Percentiles rank a stretch among this genome's conserved stretches.
Conservation (phyloP, 1,140 invertebrate species). For the Hormaphis cornu region DNA sequence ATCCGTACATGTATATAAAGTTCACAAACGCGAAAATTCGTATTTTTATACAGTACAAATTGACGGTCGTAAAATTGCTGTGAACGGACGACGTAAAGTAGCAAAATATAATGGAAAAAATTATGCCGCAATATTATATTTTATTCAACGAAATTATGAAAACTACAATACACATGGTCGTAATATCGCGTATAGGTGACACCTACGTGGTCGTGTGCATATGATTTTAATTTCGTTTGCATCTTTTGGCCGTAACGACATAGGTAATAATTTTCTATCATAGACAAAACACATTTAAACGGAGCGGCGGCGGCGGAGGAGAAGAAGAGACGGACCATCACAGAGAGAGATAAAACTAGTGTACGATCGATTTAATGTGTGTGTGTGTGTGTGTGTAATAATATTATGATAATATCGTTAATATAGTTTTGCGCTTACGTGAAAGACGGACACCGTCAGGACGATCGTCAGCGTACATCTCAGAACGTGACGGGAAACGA, state of each 20-base stretch:
- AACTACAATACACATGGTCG: not conserved
- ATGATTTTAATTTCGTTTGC: not conserved
- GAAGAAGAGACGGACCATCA: too few species aligned
- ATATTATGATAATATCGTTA: not conserved
- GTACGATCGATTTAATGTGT: too few species aligned
- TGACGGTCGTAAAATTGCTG: not conserved
- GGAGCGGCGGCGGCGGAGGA: too few species aligned
- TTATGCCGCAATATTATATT: not conserved
- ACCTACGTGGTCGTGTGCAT: not conserved
- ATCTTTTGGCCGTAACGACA: not conserved
- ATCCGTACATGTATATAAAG: not conserved
- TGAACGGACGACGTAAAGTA: not conserved
- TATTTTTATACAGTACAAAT: not conserved
- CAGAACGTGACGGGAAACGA: not conserved
- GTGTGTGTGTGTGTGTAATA: too few species aligned
- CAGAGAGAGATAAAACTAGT: too few species aligned
- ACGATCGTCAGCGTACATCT: not conserved
- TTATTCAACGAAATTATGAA: not conserved
- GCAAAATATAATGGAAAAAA: not conserved
- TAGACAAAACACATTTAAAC: too few species aligned
- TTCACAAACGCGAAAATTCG: not conserved
- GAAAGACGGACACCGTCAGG: not conserved
- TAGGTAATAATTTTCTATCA: not conserved
- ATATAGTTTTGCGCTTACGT: not conserved
- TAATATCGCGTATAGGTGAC: not conserved